phyloP scores from a whole-genome alignment of 2,113 vertebrate species.

The Platichthys stellatus region DNA sequence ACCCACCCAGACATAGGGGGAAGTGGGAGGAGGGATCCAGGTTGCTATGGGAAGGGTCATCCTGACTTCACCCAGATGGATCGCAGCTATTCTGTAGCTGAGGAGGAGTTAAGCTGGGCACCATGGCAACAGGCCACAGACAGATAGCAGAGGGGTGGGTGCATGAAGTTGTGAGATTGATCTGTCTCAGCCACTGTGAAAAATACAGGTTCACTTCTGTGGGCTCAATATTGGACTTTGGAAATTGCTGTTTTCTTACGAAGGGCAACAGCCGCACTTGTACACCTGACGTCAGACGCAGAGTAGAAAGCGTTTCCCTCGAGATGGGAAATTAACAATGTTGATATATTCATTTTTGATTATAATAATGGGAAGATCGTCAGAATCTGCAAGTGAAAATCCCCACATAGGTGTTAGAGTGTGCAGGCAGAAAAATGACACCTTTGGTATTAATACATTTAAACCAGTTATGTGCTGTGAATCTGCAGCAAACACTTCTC shows the following conservation, averaged over 20 bases:
- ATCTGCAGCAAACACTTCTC: slow-evolving; percentile 65
- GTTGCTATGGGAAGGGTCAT: slow-evolving; percentile 84
- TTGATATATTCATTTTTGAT: neutral
- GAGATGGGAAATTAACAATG: slow-evolving; percentile 9
- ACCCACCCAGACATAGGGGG: slow-evolving; percentile 66
- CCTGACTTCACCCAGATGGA: slow-evolving; percentile 75
- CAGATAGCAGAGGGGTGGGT: slow-evolving; percentile 59
- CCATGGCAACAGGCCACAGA: slow-evolving; percentile 83
- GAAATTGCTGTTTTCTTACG: slow-evolving; percentile 67
- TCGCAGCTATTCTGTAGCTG: slow-evolving; percentile 65
- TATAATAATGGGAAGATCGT: slow-evolving; percentile 26
- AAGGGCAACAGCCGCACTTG: slow-evolving; percentile 33
- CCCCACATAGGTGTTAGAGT: slow-evolving; percentile 16
- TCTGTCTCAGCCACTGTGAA: slow-evolving; percentile 72
- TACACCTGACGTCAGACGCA: slow-evolving; percentile 19
- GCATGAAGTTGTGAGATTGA: slow-evolving; percentile 70
- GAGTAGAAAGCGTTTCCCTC: neutral
- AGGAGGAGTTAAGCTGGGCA: slow-evolving; percentile 76
- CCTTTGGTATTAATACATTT: slow-evolving; percentile 69
- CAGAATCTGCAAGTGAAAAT: slow-evolving; percentile 27
- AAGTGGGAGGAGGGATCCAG: slow-evolving; percentile 73
- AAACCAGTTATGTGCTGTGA: slow-evolving; percentile 72
- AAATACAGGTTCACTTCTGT: slow-evolving; percentile 69
- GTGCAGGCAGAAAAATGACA: slow-evolving; percentile 41
- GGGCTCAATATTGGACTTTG: slow-evolving; percentile 64